Base-by-base conservation (phyloP, 2,113 vertebrate species). In the Odontophorus gujanensis region DNA sequence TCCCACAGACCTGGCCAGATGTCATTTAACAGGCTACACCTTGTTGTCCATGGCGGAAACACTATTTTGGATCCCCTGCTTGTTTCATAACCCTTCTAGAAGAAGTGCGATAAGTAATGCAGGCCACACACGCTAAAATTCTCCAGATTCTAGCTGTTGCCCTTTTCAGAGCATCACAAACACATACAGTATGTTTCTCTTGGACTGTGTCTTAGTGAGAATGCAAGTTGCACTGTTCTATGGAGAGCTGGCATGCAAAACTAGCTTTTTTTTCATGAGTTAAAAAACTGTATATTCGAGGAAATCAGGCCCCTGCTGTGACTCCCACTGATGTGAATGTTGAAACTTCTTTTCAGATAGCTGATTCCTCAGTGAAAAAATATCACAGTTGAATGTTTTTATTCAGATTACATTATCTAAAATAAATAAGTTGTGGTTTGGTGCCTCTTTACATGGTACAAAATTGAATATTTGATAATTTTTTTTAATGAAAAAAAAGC, bases 331-430 rank as follows among this genome's bases (percentile, higher is more conserved):
- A 66, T 75, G 40, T 42, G 24, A 25, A 32, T 87, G 77, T 55
- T 80, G 82, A 93, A 85, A 30, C 8, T 66, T 26, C 57, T 67
- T 69, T 86, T n/a, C 48, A 75, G 87, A 81, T 58, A 90, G 36
- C 81, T 50, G 19, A 32, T 69, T 91, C 71, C 78, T 58, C 11
- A 22, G 77, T 71, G 45, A 94, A 90, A 90, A 68, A 13, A 12
- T 86, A 89, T 92, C 77, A 7, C 30, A 58, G 69, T 10, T 86
- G n/a, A 87, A 66, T 93, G 84, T 92, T 94, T 94, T 94, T 62
- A 28, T 85, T 92, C 66, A 76, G 91, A 93, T 96, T 93, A 85
- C 36, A 6, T 76, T 92, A 85, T 95, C 89, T 89, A 69, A 82
- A 90, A 81, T 42, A 81, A 93, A 89, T 48, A 68, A 22, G 81